Evolutionary conservation across 2,797 vertebrate genomes (phyloP).

Genomic region (Distichodus sexfasciatus): DNA sequence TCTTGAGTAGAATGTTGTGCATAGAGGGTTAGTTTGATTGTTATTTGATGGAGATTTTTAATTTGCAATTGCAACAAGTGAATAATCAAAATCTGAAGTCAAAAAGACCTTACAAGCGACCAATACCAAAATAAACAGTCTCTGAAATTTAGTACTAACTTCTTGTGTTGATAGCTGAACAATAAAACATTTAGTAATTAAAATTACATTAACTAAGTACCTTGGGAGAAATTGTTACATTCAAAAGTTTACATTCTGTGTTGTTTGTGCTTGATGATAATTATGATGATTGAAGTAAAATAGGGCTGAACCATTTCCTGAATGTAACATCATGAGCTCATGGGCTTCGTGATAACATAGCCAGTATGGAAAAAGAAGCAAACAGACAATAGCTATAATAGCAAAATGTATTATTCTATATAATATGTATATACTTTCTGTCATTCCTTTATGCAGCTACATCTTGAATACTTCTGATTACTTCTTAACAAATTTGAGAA

Average conservation of each 20-base stretch:
- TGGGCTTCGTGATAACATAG: slow-evolving; percentile 5
- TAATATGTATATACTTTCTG: not conserved
- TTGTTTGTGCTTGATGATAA: slow-evolving; percentile 23
- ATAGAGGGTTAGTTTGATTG: slow-evolving; percentile 8
- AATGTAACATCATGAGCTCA: slow-evolving; percentile 42
- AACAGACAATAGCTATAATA: not conserved
- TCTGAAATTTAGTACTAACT: not conserved
- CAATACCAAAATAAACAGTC: not conserved
- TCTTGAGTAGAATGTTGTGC: slow-evolving; percentile 40
- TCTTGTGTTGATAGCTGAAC: not conserved
- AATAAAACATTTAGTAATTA: not conserved
- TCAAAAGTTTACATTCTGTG: slow-evolving; percentile 32
- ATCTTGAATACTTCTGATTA: no score
- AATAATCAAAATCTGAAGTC: slow-evolving; percentile 4
- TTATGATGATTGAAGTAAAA: slow-evolving; percentile 16
- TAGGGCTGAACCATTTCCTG: slow-evolving; percentile 40
- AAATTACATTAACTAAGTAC: no score
- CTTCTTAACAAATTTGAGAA: not conserved
- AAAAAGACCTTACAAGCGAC: slow-evolving; percentile 8
- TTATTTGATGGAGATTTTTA: slow-evolving; percentile 5
- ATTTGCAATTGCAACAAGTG: slow-evolving; percentile 9
- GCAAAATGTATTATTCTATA: slow-evolving; percentile 11
- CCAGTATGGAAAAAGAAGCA: slow-evolving; percentile 5
- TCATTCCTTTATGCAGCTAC: slow-evolving; percentile 11
- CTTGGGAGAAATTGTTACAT: not conserved